Evolutionary conservation across 2,888 invertebrate species (phyloP), one percentile per base, ranked within the genome.

Genomic region (Gastrophysa polygoni): DNA sequence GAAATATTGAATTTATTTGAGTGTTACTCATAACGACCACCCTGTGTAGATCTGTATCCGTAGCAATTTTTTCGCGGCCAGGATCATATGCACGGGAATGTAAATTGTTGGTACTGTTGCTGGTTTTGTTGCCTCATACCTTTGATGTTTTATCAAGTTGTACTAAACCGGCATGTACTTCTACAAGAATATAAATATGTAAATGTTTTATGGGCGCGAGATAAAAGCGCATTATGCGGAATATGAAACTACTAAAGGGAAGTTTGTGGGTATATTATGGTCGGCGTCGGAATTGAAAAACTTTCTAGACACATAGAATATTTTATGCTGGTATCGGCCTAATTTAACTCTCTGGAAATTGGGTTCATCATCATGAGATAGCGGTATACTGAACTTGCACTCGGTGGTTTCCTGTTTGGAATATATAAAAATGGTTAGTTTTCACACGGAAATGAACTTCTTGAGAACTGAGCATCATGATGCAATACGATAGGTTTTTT

Each of bases 101-200:
- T 61, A 59, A 64, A 64, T 61, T 63, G 68, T 63, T 62, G 59
- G 55, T 58, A 64, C 63, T 63, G 65, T 63, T 62, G 59, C 52
- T 56, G 63, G 60, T 60, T 64, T 55, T 64, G 60, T 59, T 56
- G 57, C 51, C 47, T 54, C 46, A 29, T 56, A 47, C 20, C 43
- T 43, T 57, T 59, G 60, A 63, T 64, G 67, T 64, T 67, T 63
- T 64, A 62, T 63, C 52, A 51, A 61, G 57, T 48, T 21, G 51
- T 52, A 49, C 54, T 60, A 57, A 47, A 44, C 60, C 55, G 59
- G 34, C 29, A 47, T 56, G 34, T 59, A 52, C 57, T 14, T 54
- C 54, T 57, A 61, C 56, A 59, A 59, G 59, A 50, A 56, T 63
- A 63, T 63, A 63, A 63, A 63, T 63, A 63, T 63, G 52, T 20